A percentile compares a stretch with the other conserved stretches of the same genome.
Evolutionary conservation across 1,140 invertebrate genomes (phyloP).

Genomic region (Mizuhopecten yessoensis): DNA sequence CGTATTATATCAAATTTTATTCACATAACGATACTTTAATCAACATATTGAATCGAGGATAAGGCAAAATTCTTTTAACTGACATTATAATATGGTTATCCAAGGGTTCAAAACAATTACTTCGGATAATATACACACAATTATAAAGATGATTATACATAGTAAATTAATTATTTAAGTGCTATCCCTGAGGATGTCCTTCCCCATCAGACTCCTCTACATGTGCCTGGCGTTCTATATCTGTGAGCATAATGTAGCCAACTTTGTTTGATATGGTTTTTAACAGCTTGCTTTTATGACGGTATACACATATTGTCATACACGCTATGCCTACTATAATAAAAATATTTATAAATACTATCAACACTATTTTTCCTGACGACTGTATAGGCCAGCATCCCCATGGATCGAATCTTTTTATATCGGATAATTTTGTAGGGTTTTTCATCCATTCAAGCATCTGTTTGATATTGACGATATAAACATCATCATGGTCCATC

Average conservation of each 20-base stretch:
- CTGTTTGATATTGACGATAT: conserved; percentile 96
- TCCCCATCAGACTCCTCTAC: not conserved
- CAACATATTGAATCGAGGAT: no score
- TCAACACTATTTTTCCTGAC: not conserved
- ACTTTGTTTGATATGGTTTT: not conserved
- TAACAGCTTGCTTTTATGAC: not conserved
- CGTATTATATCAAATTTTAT: no score
- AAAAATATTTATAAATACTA: not conserved
- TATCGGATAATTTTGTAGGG: conserved; percentile 91
- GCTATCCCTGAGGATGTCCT: not conserved
- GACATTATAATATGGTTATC: no score
- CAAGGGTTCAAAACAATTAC: no score
- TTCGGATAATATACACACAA: no score
- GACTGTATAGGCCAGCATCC: conserved; percentile 46
- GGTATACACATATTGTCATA: not conserved
- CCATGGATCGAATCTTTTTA: conserved; percentile 85
- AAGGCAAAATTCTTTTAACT: no score
- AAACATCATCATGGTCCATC: conserved; percentile 95
- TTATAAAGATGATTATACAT: no score
- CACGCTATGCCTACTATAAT: not conserved
- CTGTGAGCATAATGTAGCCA: not conserved
- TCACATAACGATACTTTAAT: no score
- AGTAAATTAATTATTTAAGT: no score
- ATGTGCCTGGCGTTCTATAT: not conserved
- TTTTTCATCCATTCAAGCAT: conserved; percentile 99